Evolutionary conservation across 2,113 vertebrate genomes (phyloP).

Genomic region (cat (Felis catus)): DNA sequence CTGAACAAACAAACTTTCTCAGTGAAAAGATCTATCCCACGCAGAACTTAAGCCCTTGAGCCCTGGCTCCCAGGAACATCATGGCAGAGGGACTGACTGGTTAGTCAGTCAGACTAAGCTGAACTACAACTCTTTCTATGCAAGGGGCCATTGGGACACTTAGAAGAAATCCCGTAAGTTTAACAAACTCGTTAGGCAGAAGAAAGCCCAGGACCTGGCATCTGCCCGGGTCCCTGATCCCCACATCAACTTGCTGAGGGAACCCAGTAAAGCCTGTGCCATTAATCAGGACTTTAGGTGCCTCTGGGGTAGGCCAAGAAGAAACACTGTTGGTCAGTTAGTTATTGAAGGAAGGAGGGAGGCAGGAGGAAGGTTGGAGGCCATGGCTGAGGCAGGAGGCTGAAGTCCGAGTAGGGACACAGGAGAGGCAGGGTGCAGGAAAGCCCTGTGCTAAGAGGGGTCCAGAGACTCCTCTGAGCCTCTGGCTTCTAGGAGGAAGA

Average conservation of each 20-base stretch:
- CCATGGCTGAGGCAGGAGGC: neutral
- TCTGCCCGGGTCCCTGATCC: neutral
- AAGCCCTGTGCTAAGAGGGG: constrained; percentile 38
- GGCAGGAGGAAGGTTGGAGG: neutral
- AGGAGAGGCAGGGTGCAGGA: constrained; percentile 28
- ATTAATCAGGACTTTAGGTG: neutral
- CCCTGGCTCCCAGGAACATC: neutral
- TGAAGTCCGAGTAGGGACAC: neutral
- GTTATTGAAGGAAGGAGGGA: neutral
- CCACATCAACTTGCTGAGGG: neutral
- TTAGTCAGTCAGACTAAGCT: neutral
- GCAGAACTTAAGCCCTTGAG: neutral
- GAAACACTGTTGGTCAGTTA: neutral
- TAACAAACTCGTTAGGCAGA: neutral
- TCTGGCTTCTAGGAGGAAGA: constrained; percentile 73
- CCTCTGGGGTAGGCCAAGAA: neutral
- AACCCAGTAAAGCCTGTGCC: neutral
- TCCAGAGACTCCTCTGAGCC: constrained; percentile 48
- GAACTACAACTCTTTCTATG: neutral
- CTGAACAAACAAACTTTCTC: constrained; percentile 77
- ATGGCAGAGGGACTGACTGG: neutral
- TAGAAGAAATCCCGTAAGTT: neutral
- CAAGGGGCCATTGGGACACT: neutral
- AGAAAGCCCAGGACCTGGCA: neutral
- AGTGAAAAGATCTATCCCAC: neutral